Percentiles rank a stretch among this genome's conserved stretches.
phyloP scores from a whole-genome alignment of 2,888 invertebrate species.

The Poecilus cupreus region DNA sequence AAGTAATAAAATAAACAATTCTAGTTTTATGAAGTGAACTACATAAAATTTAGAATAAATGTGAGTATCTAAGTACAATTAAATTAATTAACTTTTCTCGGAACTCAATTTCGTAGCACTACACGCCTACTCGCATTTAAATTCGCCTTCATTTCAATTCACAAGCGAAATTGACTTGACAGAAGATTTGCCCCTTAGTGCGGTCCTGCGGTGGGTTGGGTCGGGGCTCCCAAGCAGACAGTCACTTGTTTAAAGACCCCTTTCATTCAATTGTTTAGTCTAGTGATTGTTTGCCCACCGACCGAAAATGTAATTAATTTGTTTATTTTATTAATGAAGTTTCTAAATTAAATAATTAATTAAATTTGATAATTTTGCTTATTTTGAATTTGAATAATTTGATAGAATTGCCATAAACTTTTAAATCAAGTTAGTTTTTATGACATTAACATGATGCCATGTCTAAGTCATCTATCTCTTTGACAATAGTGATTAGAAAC shows the following conservation, averaged over 20 bases:
- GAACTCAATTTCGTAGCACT: neutral
- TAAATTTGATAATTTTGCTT: neutral
- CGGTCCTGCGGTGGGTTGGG: slow-evolving; percentile 1
- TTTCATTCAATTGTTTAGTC: slow-evolving; percentile 36
- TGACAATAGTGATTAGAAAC: too few relatives aligned
- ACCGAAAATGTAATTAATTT: slow-evolving; percentile 37
- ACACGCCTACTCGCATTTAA: slow-evolving; percentile 6
- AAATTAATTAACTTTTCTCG: slow-evolving; percentile 13
- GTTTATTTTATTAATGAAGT: slow-evolving; percentile 15
- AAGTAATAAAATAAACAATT: neutral
- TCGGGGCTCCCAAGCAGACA: neutral
- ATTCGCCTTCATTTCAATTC: slow-evolving; percentile 28
- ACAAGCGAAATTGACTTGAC: slow-evolving; percentile 24
- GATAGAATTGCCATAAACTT: too few relatives aligned
- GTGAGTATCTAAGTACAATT: slow-evolving; percentile 1
- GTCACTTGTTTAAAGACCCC: slow-evolving; percentile 34
- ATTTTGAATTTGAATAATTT: too few relatives aligned
- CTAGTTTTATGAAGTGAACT: too few relatives aligned
- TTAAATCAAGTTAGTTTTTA: too few relatives aligned
- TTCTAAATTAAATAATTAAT: neutral
- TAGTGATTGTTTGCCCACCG: slow-evolving; percentile 36
- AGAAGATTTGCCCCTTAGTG: slow-evolving; percentile 31
- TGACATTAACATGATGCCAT: too few relatives aligned
- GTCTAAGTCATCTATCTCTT: too few relatives aligned
- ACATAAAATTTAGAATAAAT: neutral